Conservation (phyloP, 2,797 vertebrate species). For the Catharus ustulatus region DNA sequence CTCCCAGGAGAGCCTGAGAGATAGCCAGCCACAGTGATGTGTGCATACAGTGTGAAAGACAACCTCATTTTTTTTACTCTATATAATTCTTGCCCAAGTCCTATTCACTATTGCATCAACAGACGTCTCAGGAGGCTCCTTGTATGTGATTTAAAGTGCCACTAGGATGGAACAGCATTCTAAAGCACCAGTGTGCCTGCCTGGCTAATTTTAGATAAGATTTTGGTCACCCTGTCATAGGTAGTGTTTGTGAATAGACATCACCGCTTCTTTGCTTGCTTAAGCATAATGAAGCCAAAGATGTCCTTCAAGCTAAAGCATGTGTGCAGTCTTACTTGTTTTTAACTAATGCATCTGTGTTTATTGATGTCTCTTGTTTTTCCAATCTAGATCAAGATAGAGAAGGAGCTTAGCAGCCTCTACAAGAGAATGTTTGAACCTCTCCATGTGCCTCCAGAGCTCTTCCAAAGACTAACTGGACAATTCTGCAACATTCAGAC, state of each 20-base stretch:
- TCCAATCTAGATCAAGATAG: conserved; percentile 90
- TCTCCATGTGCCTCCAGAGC: conserved; percentile 89
- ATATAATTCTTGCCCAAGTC: not conserved
- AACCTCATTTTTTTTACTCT: not conserved
- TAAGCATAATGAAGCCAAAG: not conserved
- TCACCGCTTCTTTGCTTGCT: not conserved
- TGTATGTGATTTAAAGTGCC: not conserved
- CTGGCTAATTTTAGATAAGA: not conserved
- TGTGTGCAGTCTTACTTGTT: not conserved
- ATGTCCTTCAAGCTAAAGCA: not conserved
- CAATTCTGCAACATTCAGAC: conserved; percentile 96
- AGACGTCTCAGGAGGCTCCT: not conserved
- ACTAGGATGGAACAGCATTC: not conserved
- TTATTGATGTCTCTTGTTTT: not conserved
- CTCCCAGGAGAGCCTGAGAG: not conserved
- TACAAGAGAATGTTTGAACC: conserved; percentile 96
- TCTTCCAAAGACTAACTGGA: conserved; percentile 93
- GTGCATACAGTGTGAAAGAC: not conserved
- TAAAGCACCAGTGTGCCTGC: not conserved
- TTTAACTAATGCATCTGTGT: not conserved
- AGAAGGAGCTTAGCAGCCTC: conserved; percentile 88
- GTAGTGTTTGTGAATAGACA: not conserved
- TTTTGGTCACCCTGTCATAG: not conserved
- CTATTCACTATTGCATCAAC: not conserved
- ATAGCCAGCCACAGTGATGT: not conserved